Evolutionary conservation across 2,797 vertebrate species (phyloP).

Genomic region (Eleutherodactylus coqui): DNA sequence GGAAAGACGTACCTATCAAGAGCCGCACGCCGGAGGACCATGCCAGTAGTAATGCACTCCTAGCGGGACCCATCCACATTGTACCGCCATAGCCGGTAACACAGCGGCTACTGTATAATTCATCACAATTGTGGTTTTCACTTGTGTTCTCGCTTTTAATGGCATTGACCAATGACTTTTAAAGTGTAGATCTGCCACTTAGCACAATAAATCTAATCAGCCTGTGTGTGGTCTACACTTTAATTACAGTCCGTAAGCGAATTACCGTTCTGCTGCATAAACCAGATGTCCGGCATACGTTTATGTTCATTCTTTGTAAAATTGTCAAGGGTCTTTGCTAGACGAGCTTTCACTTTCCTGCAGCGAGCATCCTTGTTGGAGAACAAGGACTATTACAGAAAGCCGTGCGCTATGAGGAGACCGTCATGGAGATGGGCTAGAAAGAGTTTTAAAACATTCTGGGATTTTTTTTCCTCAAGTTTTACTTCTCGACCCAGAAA

Average conservation of each 20-base stretch:
- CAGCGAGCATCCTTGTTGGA: conserved; percentile 20
- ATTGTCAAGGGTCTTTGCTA: conserved; percentile 50
- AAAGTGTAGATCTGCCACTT: conserved; percentile 62
- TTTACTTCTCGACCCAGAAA: no score
- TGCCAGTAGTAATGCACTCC: not conserved
- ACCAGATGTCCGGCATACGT: conserved; percentile 58
- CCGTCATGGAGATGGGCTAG: not conserved
- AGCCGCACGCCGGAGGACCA: not conserved
- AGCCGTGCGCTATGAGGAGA: not conserved
- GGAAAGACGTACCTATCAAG: conserved; percentile 1
- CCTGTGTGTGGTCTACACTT: conserved; percentile 60
- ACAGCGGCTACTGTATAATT: conserved; percentile 22
- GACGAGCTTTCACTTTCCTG: conserved; percentile 55
- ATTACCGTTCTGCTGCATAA: conserved; percentile 63
- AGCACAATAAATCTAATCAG: conserved; percentile 61
- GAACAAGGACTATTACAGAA: conserved; percentile 14
- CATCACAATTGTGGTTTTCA: conserved; percentile 14
- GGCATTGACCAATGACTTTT: conserved; percentile 59
- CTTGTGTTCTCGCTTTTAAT: conserved; percentile 29
- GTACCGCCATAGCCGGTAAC: not conserved
- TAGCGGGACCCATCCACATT: not conserved
- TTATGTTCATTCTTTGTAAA: conserved; percentile 52
- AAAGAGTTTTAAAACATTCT: not conserved
- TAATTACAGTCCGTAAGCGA: conserved; percentile 54
- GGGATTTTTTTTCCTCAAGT: not conserved